Percentiles rank a stretch among this genome's conserved stretches.
These are phyloP conservation scores for Pyrocephalus nanus DNA, from an alignment of 2,797 vertebrate species.

Conservation along the genomic window DNA sequence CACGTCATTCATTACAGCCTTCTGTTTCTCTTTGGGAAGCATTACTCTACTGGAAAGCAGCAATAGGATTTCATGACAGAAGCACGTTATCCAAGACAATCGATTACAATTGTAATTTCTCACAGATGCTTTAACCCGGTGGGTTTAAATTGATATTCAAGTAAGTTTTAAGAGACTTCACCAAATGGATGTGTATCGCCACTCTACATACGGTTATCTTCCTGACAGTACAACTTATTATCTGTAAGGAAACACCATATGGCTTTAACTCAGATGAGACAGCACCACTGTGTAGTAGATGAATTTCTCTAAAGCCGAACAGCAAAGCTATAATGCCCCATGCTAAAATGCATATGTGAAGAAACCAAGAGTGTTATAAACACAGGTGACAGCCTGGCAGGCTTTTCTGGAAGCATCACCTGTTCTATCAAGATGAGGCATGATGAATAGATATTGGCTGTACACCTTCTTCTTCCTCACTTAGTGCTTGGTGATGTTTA, in stretches of 20 bases:
- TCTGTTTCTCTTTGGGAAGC: constrained; percentile 31
- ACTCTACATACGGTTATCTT: not conserved
- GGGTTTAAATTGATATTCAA: constrained; percentile 38
- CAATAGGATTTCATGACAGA: constrained; percentile 33
- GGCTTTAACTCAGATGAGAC: constrained; percentile 3
- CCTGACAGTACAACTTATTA: not conserved
- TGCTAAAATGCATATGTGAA: not conserved
- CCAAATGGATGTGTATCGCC: not conserved
- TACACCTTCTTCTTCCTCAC: not conserved
- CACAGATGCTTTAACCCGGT: constrained; percentile 10
- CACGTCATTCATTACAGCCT: not conserved
- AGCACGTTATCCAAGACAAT: not conserved
- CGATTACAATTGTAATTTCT: constrained; percentile 55
- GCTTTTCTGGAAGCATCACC: not conserved
- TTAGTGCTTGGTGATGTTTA: not conserved
- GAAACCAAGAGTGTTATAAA: not conserved
- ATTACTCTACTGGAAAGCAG: constrained; percentile 13
- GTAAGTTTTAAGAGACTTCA: constrained; percentile 16
- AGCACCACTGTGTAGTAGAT: constrained; percentile 23
- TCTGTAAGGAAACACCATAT: constrained; percentile 14
- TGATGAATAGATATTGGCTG: not conserved
- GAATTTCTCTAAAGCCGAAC: not conserved
- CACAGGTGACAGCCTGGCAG: not conserved
- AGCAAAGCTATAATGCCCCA: not conserved
- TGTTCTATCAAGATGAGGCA: not conserved